Base-by-base conservation (phyloP, 2,888 invertebrate genomes). In the Parnassius mnemosyne region DNA sequence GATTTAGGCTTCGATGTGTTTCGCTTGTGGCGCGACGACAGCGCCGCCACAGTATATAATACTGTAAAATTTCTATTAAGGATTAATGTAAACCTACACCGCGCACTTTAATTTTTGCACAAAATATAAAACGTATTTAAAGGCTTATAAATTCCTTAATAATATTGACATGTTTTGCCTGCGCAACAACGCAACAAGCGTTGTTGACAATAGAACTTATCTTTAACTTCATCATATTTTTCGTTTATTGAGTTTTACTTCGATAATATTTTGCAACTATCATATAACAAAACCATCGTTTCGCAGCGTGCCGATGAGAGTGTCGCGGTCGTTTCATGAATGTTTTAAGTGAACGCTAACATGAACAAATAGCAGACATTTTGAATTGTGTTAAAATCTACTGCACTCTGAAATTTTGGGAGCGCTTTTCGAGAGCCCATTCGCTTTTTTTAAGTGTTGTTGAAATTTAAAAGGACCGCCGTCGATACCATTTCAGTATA, bases 251-350 rank as follows among this genome's bases (percentile, higher is more conserved):
- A 43, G 9, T 43, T 43, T 43, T 43, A 3, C 10, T 11, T 11
- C 10, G 3, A 43, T 11, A 11, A 49, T 12, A 46, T 46, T 49
- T 49, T 49, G 13, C 3, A 16, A 13, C 13, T 49, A 9, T n/a
- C 2, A 9, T 49, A 12, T 3, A 49, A 49, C 13, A 49, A 16
- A 49, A 49, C 13, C 49, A 9, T 12, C 3, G 47, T 49, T 49
- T 49, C 10, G 9, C n/a, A 12, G 13, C 5, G 9, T 9, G 43
- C 43, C 42, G 16, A 16, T 11, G 16, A 53, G 52, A 52, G 43
- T 10, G 53, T 53, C 43, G 53, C 53, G 43, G 53, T 53, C 53
- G 53, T 53, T 53, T 42, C 42, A 43, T 53, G 53, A 53, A 53
- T 43, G 43, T 53, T 53, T 53, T n/a, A 53, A 53, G 5, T 53